phyloP scores from a whole-genome alignment of 2,113 vertebrate species.

The Ceyx melanurus region DNA sequence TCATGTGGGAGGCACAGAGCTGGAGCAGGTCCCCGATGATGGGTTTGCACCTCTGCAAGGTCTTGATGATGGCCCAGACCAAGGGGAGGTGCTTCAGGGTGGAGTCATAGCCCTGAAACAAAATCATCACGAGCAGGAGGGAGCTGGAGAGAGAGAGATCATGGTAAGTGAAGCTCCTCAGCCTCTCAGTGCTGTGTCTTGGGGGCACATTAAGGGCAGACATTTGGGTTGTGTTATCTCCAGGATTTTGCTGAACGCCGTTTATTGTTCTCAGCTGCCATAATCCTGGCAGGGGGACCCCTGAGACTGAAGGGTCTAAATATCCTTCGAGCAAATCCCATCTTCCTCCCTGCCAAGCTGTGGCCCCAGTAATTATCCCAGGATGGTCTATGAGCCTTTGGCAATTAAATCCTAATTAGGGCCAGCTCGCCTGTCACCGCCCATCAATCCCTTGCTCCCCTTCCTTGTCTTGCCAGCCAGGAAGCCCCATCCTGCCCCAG shows the following conservation, averaged over 20 bases:
- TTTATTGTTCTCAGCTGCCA: slow-evolving; percentile 26
- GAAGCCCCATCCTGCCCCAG: background rate
- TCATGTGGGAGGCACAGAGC: background rate
- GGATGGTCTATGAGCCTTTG: background rate
- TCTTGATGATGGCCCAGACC: background rate
- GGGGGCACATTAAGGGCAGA: background rate
- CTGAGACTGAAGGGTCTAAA: background rate
- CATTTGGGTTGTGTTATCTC: background rate
- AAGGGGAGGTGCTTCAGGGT: background rate
- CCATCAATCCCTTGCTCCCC: background rate
- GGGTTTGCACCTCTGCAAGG: background rate
- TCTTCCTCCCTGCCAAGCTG: background rate
- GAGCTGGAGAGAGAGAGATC: background rate
- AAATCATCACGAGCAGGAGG: background rate
- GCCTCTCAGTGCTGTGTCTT: background rate
- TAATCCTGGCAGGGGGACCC: background rate
- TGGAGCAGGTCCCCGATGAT: background rate
- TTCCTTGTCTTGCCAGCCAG: background rate
- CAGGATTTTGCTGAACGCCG: background rate
- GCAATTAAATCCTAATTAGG: background rate
- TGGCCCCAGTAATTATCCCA: background rate
- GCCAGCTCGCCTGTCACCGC: background rate
- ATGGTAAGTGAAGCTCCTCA: background rate
- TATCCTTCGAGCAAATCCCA: background rate
- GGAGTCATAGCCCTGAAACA: background rate